These are phyloP conservation scores for Tapirus indicus DNA, from an alignment of 2,797 vertebrate species.

Conservation along the genomic window DNA sequence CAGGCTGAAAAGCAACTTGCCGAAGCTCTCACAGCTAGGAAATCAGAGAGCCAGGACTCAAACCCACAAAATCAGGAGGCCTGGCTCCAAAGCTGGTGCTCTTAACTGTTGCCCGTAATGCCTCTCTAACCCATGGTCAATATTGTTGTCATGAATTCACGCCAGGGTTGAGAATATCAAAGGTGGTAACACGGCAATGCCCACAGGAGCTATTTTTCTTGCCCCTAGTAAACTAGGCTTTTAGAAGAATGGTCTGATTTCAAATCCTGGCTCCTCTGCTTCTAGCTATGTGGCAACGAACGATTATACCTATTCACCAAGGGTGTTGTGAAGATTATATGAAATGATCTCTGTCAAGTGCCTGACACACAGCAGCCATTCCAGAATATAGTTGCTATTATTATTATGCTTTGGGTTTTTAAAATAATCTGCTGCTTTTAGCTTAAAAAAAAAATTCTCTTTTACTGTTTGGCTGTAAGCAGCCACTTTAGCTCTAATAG, in stretches of 20 bases:
- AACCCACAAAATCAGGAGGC: not conserved
- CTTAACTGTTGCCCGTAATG: not conserved
- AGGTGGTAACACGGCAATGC: not conserved
- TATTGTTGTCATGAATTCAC: not conserved
- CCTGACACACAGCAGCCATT: not conserved
- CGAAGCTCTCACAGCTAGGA: not conserved
- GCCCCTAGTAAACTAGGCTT: not conserved
- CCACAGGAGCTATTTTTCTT: not conserved
- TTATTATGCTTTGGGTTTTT: not conserved
- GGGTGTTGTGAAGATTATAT: not conserved
- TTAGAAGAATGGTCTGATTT: conserved; percentile 32
- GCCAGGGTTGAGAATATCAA: not conserved
- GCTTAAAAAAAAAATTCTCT: not conserved
- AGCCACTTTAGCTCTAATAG: not conserved
- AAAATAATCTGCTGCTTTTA: not conserved
- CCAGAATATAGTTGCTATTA: not conserved
- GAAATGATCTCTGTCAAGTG: not conserved
- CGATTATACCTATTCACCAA: not conserved
- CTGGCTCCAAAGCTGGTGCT: not conserved
- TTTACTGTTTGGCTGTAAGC: not conserved
- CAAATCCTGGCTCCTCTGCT: not conserved
- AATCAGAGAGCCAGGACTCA: not conserved
- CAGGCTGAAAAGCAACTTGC: not conserved
- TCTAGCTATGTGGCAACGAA: not conserved
- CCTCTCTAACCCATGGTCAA: not conserved